Conservation (phyloP, 1,140 invertebrate genomes). For the Diachasmimorpha longicaudata region DNA sequence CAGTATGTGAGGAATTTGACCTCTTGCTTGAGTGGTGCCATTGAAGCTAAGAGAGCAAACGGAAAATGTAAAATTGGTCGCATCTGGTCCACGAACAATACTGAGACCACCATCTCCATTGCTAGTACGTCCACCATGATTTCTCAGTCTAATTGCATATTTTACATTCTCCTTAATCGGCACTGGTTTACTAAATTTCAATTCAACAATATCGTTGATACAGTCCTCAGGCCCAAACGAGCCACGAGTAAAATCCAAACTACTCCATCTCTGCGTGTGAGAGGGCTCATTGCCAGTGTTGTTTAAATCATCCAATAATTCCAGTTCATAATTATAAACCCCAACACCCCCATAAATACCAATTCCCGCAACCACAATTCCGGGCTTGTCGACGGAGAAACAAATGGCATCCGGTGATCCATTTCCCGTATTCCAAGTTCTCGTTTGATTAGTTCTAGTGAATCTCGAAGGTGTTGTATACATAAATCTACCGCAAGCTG, state of each 20-base stretch:
- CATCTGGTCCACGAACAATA: conserved; percentile 89
- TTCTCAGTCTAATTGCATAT: conserved; percentile 88
- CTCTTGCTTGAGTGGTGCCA: conserved; percentile 88
- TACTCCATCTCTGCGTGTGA: conserved; percentile 75
- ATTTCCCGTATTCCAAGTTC: conserved; percentile 96
- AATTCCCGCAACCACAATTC: conserved; percentile 87
- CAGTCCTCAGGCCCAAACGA: conserved; percentile 80
- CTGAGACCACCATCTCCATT: conserved; percentile 91
- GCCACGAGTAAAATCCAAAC: conserved; percentile 75
- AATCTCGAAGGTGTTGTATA: conserved; percentile 90
- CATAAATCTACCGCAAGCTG: conserved; percentile 71
- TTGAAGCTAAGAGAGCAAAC: conserved; percentile 93
- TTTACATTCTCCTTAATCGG: conserved; percentile 88
- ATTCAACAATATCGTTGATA: conserved; percentile 79
- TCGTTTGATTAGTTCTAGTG: conserved; percentile 83
- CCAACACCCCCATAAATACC: conserved; percentile 89
- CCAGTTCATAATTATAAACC: conserved; percentile 89
- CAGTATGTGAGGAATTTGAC: conserved; percentile 93
- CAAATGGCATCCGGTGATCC: conserved; percentile 96
- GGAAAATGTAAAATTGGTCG: conserved; percentile 89
- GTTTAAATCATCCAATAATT: conserved; percentile 82
- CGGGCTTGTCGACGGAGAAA: conserved; percentile 89
- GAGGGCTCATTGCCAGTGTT: conserved; percentile 64
- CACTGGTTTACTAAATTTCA: conserved; percentile 90
- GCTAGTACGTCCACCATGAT: conserved; percentile 89